A percentile compares a stretch with the other conserved stretches of the same genome.
These are phyloP conservation scores for Danio jaintianensis DNA, from an alignment of 2,797 vertebrate species.

Conservation along the genomic window DNA sequence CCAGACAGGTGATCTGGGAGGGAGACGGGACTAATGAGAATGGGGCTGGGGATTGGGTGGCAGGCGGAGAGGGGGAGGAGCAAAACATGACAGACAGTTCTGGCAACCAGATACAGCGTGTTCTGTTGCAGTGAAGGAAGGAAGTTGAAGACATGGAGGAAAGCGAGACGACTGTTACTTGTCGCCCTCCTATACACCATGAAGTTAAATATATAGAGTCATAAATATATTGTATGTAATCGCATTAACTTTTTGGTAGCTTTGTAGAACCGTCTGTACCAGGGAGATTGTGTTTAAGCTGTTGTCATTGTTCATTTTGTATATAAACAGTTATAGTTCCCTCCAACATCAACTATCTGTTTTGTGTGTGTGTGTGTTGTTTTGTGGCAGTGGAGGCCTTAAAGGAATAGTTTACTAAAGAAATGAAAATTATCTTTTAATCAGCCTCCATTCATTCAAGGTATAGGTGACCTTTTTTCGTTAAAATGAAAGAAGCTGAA, in stretches of 20 bases:
- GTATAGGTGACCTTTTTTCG: too few species aligned
- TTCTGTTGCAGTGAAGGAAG: constrained; percentile 66
- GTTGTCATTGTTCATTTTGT: constrained; percentile 70
- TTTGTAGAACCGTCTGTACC: constrained; percentile 76
- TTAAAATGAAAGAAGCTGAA: too few species aligned
- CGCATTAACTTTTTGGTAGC: constrained; percentile 72
- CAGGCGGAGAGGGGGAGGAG: constrained; percentile 51
- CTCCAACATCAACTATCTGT: constrained; percentile 66
- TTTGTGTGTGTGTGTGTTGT: constrained; percentile 52
- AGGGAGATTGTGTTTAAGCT: constrained; percentile 66
- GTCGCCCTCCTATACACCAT: constrained; percentile 57
- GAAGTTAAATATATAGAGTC: constrained; percentile 73
- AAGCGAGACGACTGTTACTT: constrained; percentile 42
- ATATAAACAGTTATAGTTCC: constrained; percentile 70
- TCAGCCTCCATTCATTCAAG: too few species aligned
- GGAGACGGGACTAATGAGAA: constrained; percentile 54
- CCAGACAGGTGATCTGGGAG: constrained; percentile 71
- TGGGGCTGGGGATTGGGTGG: constrained; percentile 62
- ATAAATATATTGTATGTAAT: constrained; percentile 72
- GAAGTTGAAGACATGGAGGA: constrained; percentile 8
- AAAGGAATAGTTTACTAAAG: neutral
- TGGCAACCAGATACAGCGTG: constrained; percentile 69
- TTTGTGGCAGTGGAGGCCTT: neutral
- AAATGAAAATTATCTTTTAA: too few species aligned
- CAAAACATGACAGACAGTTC: constrained; percentile 66